phyloP scores from a whole-genome alignment of 2,888 invertebrate species.

The Leptarthrus brevirostris region DNA sequence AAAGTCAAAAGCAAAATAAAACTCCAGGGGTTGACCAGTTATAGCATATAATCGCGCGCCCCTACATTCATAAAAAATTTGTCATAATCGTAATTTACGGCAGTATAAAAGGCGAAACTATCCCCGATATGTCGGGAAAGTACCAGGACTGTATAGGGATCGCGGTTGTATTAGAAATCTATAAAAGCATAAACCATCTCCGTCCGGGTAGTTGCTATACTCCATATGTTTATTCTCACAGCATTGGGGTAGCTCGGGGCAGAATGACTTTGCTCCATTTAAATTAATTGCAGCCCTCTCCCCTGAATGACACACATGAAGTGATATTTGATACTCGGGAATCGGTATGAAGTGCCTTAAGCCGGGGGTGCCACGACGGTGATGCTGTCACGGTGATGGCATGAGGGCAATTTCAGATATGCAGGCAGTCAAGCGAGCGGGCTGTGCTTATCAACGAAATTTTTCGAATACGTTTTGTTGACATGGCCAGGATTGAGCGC shows the following conservation, averaged over 20 bases:
- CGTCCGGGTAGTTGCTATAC: not conserved
- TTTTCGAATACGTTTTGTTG: slow-evolving; percentile 29
- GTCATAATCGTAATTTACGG: slow-evolving; percentile 43
- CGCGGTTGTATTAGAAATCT: slow-evolving; percentile 14
- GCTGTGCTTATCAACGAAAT: slow-evolving; percentile 33
- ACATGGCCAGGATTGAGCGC: slow-evolving; percentile 14
- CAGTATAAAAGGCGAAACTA: slow-evolving; percentile 1
- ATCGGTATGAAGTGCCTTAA: not conserved
- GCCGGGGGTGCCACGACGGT: not conserved
- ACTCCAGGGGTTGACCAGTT: slow-evolving; percentile 8
- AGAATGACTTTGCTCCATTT: slow-evolving; percentile 28
- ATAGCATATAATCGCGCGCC: not conserved
- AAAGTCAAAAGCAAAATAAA: slow-evolving; percentile 1
- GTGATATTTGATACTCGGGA: slow-evolving; percentile 25
- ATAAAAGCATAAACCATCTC: not conserved
- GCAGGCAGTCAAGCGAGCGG: too few species aligned
- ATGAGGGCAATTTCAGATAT: not conserved
- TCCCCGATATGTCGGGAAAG: not conserved
- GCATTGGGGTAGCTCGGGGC: not conserved
- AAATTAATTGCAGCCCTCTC: slow-evolving; percentile 19
- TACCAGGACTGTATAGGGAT: not conserved
- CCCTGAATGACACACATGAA: not conserved
- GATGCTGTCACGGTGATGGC: not conserved
- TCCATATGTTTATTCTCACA: not conserved
- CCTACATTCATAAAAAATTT: slow-evolving; percentile 43